These are phyloP conservation scores for Ostrea denselamellosa DNA, from an alignment of 1,140 invertebrate species.

Conservation along the genomic window DNA sequence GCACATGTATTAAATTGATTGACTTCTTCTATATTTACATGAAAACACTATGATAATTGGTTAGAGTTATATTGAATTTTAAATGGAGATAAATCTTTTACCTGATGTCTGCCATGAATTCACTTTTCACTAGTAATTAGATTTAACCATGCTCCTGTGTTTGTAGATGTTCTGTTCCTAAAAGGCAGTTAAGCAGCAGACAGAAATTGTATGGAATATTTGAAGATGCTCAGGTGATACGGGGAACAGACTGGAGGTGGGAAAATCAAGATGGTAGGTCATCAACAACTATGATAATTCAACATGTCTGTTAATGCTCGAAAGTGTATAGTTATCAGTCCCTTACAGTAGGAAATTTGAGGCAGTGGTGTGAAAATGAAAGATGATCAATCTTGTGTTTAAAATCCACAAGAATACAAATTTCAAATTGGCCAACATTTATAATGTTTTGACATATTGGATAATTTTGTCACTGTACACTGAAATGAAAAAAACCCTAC, in stretches of 20 bases:
- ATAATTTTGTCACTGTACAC: no score
- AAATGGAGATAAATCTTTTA: not conserved
- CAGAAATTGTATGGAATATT: constrained; percentile 84
- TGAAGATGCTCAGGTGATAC: constrained; percentile 87
- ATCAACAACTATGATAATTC: not conserved
- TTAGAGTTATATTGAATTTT: not conserved
- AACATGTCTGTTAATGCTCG: no score
- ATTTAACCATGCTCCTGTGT: not conserved
- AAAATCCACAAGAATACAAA: no score
- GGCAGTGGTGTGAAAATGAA: no score
- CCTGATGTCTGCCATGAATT: not conserved
- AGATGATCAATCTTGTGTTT: no score
- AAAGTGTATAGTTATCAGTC: no score
- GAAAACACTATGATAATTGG: not conserved
- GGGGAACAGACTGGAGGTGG: constrained; percentile 70
- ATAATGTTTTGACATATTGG: no score
- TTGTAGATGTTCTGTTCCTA: constrained; percentile 47
- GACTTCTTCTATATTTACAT: not conserved
- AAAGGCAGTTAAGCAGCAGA: constrained; percentile 53
- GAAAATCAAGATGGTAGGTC: constrained; percentile 66
- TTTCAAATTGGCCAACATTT: no score
- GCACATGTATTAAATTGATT: no score
- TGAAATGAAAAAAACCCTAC: no score
- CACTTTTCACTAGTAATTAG: no score
- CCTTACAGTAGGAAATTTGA: no score